Evolutionary conservation across 2,888 invertebrate species (phyloP), one percentile per base, ranked within the genome.

Genomic region (Trissolcus brochymenae): DNA sequence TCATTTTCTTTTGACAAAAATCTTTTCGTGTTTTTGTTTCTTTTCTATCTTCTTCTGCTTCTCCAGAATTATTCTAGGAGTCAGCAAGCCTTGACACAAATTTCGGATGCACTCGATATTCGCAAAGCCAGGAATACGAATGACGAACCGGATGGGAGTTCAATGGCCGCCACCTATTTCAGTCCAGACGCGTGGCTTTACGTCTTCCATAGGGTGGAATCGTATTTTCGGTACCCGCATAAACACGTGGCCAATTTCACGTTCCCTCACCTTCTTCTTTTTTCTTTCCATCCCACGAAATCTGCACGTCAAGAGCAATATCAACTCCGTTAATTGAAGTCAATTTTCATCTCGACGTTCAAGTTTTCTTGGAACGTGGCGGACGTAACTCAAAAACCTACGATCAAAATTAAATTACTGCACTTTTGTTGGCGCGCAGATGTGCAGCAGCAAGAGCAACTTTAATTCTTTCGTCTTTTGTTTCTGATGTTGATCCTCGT

Each of bases 81-180:
- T 56, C 25, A 9, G 25, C 65, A 60, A 76, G 70, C 76, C 76
- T 76, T 76, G 76, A 76, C 76, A 76, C 76, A 70, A 76, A 76
- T 76, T 29, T 66, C 46, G 53, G 64, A 57, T 56, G 65, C 64
- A 70, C 70, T 64, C 51, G 55, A 70, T 70, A 55, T 70, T 76
- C 56, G 59, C 64, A 35, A 46, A 43, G 46, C 17, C 50, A 14
- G 19, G 53, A 61, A 25, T 49, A 49, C 53, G 50, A 65, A 59
- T 65, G 64, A 57, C 14, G 53, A 74, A 35, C 68, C 68, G 68
- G 68, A 75, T 75, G 61, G 41, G 55, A 75, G 75, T 75, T 67
- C 75, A 68, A 68, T 64, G 75, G 68, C 75, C 75, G 62, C 59
- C 55, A 49, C 59, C 75, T 75, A 75, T 75, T 75, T 75, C 64